Conservation (phyloP, 1,140 invertebrate species). For the Ylistrum balloti region DNA sequence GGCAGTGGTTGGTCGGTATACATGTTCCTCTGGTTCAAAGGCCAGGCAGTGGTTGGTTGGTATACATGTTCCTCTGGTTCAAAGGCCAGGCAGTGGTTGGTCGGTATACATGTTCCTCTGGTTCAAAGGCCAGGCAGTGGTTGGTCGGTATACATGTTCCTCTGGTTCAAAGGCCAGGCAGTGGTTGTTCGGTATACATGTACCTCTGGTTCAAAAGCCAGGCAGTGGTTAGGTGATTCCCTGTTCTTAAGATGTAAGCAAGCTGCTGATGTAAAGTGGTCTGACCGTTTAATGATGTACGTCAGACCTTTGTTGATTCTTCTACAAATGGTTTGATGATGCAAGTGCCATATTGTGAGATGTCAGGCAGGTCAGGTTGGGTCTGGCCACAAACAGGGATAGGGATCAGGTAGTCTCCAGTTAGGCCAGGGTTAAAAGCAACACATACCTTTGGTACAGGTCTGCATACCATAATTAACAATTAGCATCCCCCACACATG, state of each 20-base stretch:
- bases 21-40: background rate
- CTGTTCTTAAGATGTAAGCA: background rate
- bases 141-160: too few relatives aligned
- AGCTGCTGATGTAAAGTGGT: background rate
- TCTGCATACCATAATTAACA: constrained; percentile 40
- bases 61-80: background rate
- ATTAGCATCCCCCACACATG: constrained; percentile 12
- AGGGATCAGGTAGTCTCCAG: constrained; percentile 30
- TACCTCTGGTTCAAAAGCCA: too few relatives aligned
- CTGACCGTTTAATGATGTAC: background rate
- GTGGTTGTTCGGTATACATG: too few relatives aligned
- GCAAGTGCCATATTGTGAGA: background rate
- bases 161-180: too few relatives aligned
- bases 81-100: too few relatives aligned
- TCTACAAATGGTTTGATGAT: constrained; percentile 19
- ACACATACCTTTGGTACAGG: constrained; percentile 8
- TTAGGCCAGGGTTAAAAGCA: background rate
- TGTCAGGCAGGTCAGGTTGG: background rate
- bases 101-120: too few relatives aligned
- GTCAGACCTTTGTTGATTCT: constrained; percentile 21
- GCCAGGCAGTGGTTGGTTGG: too few relatives aligned
- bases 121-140: too few relatives aligned
- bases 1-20: background rate
- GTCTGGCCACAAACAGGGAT: constrained; percentile 10
- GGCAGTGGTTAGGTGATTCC: background rate